phyloP scores from a whole-genome alignment of 2,113 vertebrate species.

The Orthonyx spaldingii region DNA sequence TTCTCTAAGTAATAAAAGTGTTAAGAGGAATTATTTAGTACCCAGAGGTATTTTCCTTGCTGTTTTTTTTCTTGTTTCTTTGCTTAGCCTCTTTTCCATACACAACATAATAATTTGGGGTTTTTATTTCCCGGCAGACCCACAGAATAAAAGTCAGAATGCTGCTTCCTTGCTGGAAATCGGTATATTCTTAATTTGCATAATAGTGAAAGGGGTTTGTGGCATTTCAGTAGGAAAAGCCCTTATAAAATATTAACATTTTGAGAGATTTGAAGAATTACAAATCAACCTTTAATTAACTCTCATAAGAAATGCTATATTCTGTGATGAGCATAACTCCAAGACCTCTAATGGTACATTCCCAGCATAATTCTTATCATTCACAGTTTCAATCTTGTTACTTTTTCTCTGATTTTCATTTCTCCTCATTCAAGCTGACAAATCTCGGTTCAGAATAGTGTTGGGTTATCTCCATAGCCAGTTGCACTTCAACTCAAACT shows the following conservation, averaged over 20 bases:
- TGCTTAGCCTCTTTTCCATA: not conserved
- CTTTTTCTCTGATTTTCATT: not conserved
- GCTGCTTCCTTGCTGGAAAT: not conserved
- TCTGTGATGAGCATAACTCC: not conserved
- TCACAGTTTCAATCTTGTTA: not conserved
- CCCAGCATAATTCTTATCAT: not conserved
- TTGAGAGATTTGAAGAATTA: not conserved
- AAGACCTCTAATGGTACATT: not conserved
- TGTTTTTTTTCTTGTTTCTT: not conserved
- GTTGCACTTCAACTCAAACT: not conserved
- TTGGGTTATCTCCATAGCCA: not conserved
- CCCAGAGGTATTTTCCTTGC: not conserved
- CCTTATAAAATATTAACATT: not conserved
- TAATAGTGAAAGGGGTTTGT: not conserved
- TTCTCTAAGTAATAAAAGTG: not conserved
- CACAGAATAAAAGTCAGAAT: not conserved
- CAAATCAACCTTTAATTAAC: not conserved
- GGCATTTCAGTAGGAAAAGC: not conserved
- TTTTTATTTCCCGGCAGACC: not conserved
- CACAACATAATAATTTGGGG: not conserved
- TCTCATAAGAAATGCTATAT: not conserved
- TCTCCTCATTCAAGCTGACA: not conserved
- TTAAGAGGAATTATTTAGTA: not conserved
- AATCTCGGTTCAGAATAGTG: not conserved
- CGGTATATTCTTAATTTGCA: not conserved